Evolutionary conservation across 2,888 invertebrate species (phyloP), one percentile per base, ranked within the genome.

Genomic region (Acanthosepion pharaonis): DNA sequence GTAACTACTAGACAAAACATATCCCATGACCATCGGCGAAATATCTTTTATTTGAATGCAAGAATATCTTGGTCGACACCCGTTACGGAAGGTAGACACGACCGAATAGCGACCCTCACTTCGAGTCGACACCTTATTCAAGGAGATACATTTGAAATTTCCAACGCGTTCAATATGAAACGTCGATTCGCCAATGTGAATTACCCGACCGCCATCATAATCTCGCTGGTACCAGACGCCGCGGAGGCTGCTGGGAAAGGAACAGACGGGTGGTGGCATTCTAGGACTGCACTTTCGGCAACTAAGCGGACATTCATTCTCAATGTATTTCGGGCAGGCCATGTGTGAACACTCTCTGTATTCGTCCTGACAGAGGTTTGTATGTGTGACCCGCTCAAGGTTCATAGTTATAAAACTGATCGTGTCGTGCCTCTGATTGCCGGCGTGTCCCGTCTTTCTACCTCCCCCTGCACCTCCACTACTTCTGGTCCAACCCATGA

Each of bases 361-460:
- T 94, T 97, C 97, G 95, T 97, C 96, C n/a, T 95, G 96, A 93
- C 97, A 97, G 33, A 96, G 94, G 25, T 95, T 95, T 28, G 95
- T 94, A 94, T 96, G 96, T 20, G 95, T 92, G 6, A 95, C 95
- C 94, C 95, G 95, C 51, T 95, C 95, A 91, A 97, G 95, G 33
- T 96, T 95, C 42, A 97, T 94, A 15, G 95, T 95, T 91, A 96
- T 95, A 94, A 95, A 96, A 28, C 95, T 64, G 5, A 94, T 91
- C 49, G 94, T 95, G 3, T 91, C 48, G 20, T 94, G 91, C 6
- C n/a, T 49, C 53, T 51, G 49, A 28, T 93, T 93, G 78, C n/a
- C 78, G 5, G n/a, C 11, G 15, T 78, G n/a, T 78, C n/a, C 78
- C 8, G 78, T 28, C 9, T 28, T 9, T 78, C n/a, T 78, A 9